Conservation (phyloP, 2,888 invertebrate species). For the Leptothorax acervorum region DNA sequence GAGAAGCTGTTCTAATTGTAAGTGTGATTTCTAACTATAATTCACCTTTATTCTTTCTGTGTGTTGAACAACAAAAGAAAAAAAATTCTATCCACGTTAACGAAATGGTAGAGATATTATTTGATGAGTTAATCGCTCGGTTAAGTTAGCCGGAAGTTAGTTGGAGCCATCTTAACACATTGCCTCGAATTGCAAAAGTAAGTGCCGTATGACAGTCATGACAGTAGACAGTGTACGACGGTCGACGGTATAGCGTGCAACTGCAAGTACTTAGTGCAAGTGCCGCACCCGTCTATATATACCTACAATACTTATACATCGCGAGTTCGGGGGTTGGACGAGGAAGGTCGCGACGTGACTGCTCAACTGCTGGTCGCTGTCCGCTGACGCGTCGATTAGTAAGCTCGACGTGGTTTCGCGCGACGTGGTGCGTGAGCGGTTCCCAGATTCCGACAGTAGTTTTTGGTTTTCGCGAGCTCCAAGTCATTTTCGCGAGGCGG, state of each 20-base stretch:
- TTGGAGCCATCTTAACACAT: neutral
- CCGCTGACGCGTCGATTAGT: neutral
- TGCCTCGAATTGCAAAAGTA: neutral
- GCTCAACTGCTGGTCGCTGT: neutral
- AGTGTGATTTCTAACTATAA: no score
- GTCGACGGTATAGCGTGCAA: neutral
- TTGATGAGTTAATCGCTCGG: neutral
- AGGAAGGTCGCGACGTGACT: neutral
- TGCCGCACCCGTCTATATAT: neutral
- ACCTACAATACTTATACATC: no score
- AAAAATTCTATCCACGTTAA: neutral
- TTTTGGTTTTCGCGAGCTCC: neutral
- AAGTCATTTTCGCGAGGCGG: neutral
- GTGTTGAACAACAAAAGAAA: no score
- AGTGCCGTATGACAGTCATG: neutral
- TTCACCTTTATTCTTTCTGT: no score
- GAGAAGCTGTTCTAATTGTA: no score
- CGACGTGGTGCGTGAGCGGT: neutral
- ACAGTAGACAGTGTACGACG: neutral
- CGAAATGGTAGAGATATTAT: neutral
- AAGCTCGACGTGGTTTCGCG: neutral
- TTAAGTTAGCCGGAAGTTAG: neutral
- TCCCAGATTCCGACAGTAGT: no score
- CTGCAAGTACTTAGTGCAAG: no score
- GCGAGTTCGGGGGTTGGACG: neutral